Conservation (phyloP, 2,797 vertebrate genomes). For the Brachyrhaphis roseni region DNA sequence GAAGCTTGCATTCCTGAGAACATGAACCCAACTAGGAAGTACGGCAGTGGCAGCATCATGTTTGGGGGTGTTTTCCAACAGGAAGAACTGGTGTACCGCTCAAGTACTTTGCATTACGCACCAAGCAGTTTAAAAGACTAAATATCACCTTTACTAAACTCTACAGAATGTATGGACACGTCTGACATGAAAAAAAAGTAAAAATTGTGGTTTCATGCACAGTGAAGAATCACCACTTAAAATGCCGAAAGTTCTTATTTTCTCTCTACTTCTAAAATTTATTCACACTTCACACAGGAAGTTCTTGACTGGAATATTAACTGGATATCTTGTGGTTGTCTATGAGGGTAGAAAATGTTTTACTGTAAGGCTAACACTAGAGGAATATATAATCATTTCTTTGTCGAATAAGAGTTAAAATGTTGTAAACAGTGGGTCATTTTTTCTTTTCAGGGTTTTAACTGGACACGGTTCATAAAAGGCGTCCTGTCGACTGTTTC, state of each 20-base stretch:
- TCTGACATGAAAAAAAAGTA: not conserved
- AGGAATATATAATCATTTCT: not conserved
- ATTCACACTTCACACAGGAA: not conserved
- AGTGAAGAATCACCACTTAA: not conserved
- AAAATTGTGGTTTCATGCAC: not conserved
- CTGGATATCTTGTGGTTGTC: not conserved
- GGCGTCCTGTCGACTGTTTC: constrained; percentile 87
- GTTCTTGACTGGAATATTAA: not conserved
- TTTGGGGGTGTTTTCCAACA: not conserved
- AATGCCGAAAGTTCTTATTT: not conserved
- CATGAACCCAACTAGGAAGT: not conserved
- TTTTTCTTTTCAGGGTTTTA: constrained; percentile 85
- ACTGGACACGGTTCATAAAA: constrained; percentile 93
- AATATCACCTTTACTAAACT: not conserved
- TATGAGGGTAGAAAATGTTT: not conserved
- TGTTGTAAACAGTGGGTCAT: not conserved
- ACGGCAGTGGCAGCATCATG: not conserved
- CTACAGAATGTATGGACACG: not conserved
- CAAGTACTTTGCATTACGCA: not conserved
- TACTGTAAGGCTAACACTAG: not conserved
- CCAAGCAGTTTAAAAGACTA: not conserved
- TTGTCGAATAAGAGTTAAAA: not conserved
- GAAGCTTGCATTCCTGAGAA: not conserved
- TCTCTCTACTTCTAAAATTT: not conserved
- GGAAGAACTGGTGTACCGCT: not conserved